Evolutionary conservation across 2,888 invertebrate species (phyloP).

Genomic region (Tuta absoluta): DNA sequence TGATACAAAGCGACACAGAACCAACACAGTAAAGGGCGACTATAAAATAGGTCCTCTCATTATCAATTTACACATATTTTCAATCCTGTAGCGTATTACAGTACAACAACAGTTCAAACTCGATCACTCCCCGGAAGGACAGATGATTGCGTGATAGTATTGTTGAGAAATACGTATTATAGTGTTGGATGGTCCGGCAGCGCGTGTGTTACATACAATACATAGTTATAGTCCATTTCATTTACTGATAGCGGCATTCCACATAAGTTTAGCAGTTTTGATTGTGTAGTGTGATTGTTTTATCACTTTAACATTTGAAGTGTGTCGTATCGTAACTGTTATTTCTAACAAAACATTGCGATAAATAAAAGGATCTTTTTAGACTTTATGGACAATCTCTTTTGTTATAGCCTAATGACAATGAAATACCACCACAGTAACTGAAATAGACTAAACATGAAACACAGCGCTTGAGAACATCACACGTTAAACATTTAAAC

Average conservation of each 20-base stretch:
- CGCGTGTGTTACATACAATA: slow-evolving; percentile 23
- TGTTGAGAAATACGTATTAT: slow-evolving; percentile 24
- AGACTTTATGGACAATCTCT: no score
- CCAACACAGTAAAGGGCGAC: slow-evolving; percentile 47
- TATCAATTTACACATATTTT: slow-evolving; percentile 45
- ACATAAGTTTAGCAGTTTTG: no score
- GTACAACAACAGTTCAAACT: slow-evolving; percentile 57
- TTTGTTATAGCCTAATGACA: no score
- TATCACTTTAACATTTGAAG: no score
- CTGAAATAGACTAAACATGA: not conserved
- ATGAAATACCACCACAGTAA: no score
- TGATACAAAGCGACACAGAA: slow-evolving; percentile 56
- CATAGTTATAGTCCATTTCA: not conserved
- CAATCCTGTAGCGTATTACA: slow-evolving; percentile 56
- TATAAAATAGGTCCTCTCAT: slow-evolving; percentile 47
- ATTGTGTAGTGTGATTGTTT: no score
- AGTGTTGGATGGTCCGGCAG: slow-evolving; percentile 21
- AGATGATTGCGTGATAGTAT: slow-evolving; percentile 44
- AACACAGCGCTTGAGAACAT: slow-evolving; percentile 37
- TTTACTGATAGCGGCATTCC: no score
- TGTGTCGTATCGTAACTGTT: no score
- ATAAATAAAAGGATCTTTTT: no score
- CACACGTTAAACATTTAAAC: slow-evolving; percentile 61
- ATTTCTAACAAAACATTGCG: no score
- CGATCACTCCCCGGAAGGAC: slow-evolving; percentile 44